Evolutionary conservation across 2,888 invertebrate species (phyloP), one percentile per base, ranked within the genome.

Genomic region (Perizoma flavofasciatum): DNA sequence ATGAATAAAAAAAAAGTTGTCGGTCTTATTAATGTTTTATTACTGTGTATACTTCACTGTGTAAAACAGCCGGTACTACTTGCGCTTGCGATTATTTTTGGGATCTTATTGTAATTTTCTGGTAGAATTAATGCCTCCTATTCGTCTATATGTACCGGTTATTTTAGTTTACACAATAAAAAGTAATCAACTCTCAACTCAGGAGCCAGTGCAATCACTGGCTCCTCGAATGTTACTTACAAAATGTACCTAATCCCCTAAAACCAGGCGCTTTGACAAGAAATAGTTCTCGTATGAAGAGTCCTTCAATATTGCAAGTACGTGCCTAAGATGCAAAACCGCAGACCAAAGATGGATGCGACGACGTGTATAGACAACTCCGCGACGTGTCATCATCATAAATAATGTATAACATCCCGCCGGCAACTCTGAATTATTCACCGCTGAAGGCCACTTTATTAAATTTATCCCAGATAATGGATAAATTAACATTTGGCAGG

Each of bases 351-450:
- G 83, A 85, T 82, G 85, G 81, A 84, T 81, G 81, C 79, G 82
- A 83, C 82, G 81, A 80, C 83, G 10, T 32, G 54, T 54, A 59
- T 54, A 56, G 39, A 49, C 48, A 33, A 43, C 46, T 54, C 82
- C 81, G 76, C 82, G 83, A 87, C 89, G 86, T 88, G 84, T 86
- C 83, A 89, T 89, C 86, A 86, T 82, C 85, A 89, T 91, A 90
- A 91, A 91, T 91, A 89, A 91, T 91, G 88, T 89, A 91, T 88
- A 79, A 73, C 78, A 79, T 75, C 74, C 83, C 81, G 73, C 70
- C 81, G 74, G 72, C 74, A 74, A 75, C 77, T 77, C 77, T 92
- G 91, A 89, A 90, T 91, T 79, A 89, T 91, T 89, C 89, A 90
- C 84, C 85, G 82, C 74, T 79, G 80, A 82, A 82, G 84, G 82